Percentiles rank a stretch among this genome's conserved stretches.
Evolutionary conservation across 1,140 invertebrate species (phyloP).

Genomic region (Drosophila micromelanica): DNA sequence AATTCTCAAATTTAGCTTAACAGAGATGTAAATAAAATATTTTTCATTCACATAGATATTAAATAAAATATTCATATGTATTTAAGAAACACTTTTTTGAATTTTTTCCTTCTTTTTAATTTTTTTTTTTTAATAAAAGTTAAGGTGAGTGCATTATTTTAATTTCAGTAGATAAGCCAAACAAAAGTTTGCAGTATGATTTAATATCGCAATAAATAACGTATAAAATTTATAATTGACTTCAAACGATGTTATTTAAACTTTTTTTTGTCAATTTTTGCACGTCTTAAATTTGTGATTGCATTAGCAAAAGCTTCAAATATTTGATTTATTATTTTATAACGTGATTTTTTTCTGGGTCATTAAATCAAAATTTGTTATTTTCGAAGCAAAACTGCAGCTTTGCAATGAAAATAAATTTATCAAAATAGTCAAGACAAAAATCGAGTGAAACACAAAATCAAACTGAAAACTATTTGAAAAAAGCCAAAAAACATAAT

Average conservation of each 20-base stretch:
- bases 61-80: too few species aligned
- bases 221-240: too few species aligned
- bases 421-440: neutral
- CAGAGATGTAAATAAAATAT: too few species aligned
- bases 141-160: too few species aligned
- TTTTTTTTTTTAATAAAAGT: too few species aligned
- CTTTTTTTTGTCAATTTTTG: neutral
- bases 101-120: too few species aligned
- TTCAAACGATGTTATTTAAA: neutral
- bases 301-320: neutral
- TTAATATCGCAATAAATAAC: neutral
- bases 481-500: slow-evolving; percentile 35
- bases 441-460: neutral
- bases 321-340: slow-evolving; percentile 5
- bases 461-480: slow-evolving; percentile 1
- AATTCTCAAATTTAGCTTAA: too few species aligned
- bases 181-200: neutral
- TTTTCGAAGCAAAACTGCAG: neutral
- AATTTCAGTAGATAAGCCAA: too few species aligned
- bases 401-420: slow-evolving; percentile 7
- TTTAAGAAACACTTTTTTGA: too few species aligned
- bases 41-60: too few species aligned
- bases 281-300: neutral
- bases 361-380: neutral
- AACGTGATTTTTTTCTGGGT: neutral